phyloP scores from a whole-genome alignment of 92 coral and sea anemone species.

The Virgularia gustaviana region DNA sequence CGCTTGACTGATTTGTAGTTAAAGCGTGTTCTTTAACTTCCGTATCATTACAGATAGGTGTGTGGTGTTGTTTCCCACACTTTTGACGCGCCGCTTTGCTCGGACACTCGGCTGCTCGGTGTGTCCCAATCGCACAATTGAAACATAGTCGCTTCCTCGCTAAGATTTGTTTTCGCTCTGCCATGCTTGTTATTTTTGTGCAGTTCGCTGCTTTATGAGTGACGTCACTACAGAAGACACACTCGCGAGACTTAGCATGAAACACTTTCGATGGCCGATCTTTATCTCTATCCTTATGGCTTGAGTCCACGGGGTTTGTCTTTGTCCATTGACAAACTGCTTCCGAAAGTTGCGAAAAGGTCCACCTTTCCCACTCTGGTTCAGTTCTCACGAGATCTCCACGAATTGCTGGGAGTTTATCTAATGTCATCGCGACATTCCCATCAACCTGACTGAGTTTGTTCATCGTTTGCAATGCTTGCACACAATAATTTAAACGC shows the following conservation, averaged over 20 bases:
- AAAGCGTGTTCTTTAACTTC: constrained; percentile 29
- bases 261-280: too few species aligned
- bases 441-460: constrained; percentile 9
- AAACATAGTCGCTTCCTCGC: too few species aligned
- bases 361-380: constrained; percentile 27
- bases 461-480: constrained; percentile 22
- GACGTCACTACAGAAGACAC: too few species aligned
- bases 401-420: constrained; percentile 24
- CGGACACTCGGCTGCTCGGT: constrained; percentile 39
- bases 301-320: background rate
- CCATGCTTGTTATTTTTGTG: too few species aligned
- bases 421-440: constrained; percentile 31
- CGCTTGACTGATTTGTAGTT: constrained; percentile 22
- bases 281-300: background rate
- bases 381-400: constrained; percentile 34
- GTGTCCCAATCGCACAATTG: constrained; percentile 54
- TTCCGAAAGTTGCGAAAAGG: constrained; percentile 7
- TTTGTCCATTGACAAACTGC: constrained; percentile 8
- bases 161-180: too few species aligned
- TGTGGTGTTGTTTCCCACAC: constrained; percentile 52
- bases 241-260: too few species aligned
- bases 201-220: too few species aligned
- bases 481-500: background rate
- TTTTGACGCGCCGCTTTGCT: constrained; percentile 48
- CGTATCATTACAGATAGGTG: constrained; percentile 39